phyloP scores from a whole-genome alignment of 2,797 vertebrate genomes.

The Enoplosus armatus region DNA sequence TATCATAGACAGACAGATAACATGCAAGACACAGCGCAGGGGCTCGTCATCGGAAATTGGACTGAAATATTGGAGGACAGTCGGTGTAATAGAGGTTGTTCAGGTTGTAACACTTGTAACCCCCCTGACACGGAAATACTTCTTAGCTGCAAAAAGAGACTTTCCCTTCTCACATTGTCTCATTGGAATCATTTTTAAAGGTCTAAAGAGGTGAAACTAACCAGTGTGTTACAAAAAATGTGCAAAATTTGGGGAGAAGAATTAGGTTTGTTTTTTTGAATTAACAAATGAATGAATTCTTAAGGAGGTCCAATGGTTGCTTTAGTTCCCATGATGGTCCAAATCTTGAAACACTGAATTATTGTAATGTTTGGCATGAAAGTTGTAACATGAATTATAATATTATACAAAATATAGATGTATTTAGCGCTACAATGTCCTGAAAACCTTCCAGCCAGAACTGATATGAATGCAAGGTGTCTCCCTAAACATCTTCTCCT shows the following conservation, averaged over 20 bases:
- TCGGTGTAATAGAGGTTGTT: background rate
- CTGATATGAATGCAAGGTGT: background rate
- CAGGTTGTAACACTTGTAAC: background rate
- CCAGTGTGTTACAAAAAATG: background rate
- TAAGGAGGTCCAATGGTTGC: too few species aligned
- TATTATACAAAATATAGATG: background rate
- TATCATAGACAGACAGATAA: constrained; percentile 7
- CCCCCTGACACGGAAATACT: background rate
- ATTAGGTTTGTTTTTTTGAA: background rate
- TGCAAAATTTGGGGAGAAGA: too few species aligned
- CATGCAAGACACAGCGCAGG: background rate
- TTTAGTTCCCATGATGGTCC: background rate
- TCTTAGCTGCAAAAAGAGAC: background rate
- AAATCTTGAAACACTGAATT: background rate
- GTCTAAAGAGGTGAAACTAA: background rate
- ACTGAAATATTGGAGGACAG: background rate
- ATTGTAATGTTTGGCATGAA: background rate
- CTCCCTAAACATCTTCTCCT: background rate
- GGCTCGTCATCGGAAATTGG: background rate
- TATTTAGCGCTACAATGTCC: background rate
- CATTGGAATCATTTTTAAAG: background rate
- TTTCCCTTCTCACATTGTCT: too few species aligned
- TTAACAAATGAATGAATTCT: too few species aligned
- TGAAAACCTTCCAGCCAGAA: background rate
- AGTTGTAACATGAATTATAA: background rate